Percentiles rank a stretch among this genome's conserved stretches.
Conservation (phyloP, 1,140 invertebrate genomes). For the Nixonia krombeini region DNA sequence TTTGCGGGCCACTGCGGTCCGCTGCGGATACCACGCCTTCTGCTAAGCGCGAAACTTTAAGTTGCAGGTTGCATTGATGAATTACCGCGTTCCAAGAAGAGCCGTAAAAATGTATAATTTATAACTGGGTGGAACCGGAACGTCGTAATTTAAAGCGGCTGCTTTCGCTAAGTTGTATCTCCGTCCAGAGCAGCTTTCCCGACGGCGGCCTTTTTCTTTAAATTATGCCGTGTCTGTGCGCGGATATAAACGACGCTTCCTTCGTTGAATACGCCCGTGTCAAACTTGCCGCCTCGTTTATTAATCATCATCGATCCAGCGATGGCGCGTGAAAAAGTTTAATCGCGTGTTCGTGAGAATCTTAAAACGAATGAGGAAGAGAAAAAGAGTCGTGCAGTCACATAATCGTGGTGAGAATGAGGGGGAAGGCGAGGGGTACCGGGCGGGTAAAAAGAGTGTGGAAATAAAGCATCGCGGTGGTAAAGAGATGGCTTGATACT, state of each 20-base stretch:
- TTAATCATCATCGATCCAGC: too few species aligned
- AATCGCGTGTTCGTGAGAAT: background rate
- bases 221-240: slow-evolving; percentile 7
- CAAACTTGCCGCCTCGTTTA: too few species aligned
- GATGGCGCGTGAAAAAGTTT: too few species aligned
- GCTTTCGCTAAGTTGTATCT: slow-evolving; percentile 17
- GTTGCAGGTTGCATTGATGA: slow-evolving; percentile 20
- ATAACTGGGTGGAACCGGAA: slow-evolving; percentile 16
- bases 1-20: too few species aligned
- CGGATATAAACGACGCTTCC: slow-evolving; percentile 18
- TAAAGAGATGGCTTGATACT: slow-evolving; percentile 39
- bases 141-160: slow-evolving; percentile 29
- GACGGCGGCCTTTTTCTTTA: slow-evolving; percentile 15
- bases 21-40: too few species aligned
- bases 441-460: slow-evolving; percentile 34
- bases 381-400: slow-evolving; percentile 16
- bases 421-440: slow-evolving; percentile 20
- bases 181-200: slow-evolving; percentile 25
- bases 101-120: slow-evolving; percentile 32
- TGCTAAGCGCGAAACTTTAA: too few species aligned
- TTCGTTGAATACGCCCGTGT: background rate
- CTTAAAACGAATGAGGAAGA: slow-evolving; percentile 21
- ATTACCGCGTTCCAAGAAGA: slow-evolving; percentile 10
- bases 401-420: slow-evolving; percentile 27
- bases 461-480: slow-evolving; percentile 24